Evolutionary conservation across 2,797 vertebrate species (phyloP), one percentile per base, ranked within the genome.

Genomic region (Tenualosa ilisha): DNA sequence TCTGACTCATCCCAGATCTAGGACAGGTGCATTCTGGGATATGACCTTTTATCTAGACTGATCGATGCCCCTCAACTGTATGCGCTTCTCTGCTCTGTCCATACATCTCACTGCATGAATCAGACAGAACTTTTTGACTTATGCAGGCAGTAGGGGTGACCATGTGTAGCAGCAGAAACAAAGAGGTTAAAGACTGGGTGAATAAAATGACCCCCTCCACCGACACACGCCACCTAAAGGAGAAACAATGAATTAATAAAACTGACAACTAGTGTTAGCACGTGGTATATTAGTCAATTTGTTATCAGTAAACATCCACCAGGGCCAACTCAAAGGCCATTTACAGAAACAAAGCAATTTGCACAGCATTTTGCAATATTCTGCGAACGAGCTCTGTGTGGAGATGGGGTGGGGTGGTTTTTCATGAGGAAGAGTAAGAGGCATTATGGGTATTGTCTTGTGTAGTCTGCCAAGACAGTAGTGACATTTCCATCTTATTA

Each of bases 401-500:
- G 68, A 40, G 31, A 20, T 20, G 65, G 31, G 13, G 31, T 5
- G 26, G 65, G 65, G 65, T 65, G 20, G 59, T 61, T 61, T 22
- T 63, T 26, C 24, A 51, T 51, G 50, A 51, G 50, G 7, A 12
- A 51, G 8, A 31, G 26, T 24, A 31, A 31, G 31, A 17, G 65
- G 68, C 68, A 75, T 75, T 75, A 43, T 43, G 37, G 37, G 37
- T 75, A 75, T 43, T 43, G 68, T 37, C 13, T 13, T 43, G 40
- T 3, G 40, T 3, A 1, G 31, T 43, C 68, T 75, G 68, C 68
- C 6, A 17, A 75, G 37, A 43, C 17, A 17, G 51, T 82, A 85
- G 59, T 82, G 17, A 86, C 86, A 81, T 87, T 85, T 86, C 53
- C 79, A 40, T 50, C 65, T n/a, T 51, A 61, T 81, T 63, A 81